These are phyloP conservation scores for Acestrorhynchus altus DNA, from an alignment of 2,797 vertebrate genomes.

Conservation along the genomic window DNA sequence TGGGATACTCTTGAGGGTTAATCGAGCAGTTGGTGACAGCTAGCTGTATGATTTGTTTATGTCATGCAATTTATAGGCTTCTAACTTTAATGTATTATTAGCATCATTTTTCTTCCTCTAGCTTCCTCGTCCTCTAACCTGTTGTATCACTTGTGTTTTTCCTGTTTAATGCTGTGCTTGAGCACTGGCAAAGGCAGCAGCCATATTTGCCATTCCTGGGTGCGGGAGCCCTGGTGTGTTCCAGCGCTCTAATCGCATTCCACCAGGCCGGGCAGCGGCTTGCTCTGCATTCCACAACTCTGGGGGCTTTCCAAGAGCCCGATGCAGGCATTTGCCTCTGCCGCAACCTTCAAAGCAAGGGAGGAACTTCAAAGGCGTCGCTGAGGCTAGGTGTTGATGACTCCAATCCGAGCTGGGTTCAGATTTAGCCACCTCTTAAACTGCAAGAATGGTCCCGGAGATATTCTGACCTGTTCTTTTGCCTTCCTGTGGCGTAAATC, in stretches of 20 bases:
- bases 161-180: neutral
- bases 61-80: neutral
- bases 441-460: constrained; percentile 45
- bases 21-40: neutral
- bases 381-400: constrained; percentile 81
- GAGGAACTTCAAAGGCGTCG: constrained; percentile 77
- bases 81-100: too few species aligned
- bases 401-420: constrained; percentile 74
- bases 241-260: constrained; percentile 79
- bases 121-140: too few species aligned
- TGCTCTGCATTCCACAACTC: constrained; percentile 79
- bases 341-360: constrained; percentile 74
- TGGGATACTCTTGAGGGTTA: too few species aligned
- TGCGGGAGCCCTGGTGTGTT: constrained; percentile 40
- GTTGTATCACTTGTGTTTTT: constrained; percentile 13
- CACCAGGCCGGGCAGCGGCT: constrained; percentile 73
- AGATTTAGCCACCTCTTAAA: constrained; percentile 71
- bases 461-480: constrained; percentile 35
- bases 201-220: constrained; percentile 30
- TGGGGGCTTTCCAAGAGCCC: constrained; percentile 74
- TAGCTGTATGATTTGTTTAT: neutral
- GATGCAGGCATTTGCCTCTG: constrained; percentile 67
- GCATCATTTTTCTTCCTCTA: neutral
- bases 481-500: constrained; percentile 39
- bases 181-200: neutral